Evolutionary conservation across 2,888 invertebrate species (phyloP).

Genomic region (Noctua janthina): DNA sequence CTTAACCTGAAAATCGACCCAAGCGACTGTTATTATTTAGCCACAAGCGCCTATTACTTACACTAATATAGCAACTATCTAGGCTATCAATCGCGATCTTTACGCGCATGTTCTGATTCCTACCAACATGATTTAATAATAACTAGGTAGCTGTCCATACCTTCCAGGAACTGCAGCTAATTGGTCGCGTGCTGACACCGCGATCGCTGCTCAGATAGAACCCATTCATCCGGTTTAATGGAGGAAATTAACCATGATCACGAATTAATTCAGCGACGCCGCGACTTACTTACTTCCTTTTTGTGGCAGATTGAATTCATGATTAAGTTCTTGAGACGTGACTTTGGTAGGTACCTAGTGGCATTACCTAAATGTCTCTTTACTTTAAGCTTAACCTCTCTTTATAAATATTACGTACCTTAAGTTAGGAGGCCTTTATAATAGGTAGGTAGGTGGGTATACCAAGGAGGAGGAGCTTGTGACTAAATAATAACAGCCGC

Average conservation of each 20-base stretch:
- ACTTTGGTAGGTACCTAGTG: background rate
- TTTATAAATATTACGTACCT: background rate
- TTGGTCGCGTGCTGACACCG: slow-evolving; percentile 35
- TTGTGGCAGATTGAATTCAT: slow-evolving; percentile 20
- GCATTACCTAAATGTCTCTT: background rate
- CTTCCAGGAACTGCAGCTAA: slow-evolving; percentile 43
- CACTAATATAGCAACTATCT: background rate
- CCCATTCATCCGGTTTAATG: slow-evolving; percentile 42
- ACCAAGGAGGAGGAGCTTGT: too few species aligned
- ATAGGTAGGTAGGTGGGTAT: too few species aligned
- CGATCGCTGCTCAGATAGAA: slow-evolving; percentile 35
- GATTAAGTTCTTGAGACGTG: background rate
- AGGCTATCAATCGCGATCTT: background rate
- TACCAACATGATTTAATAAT: slow-evolving; percentile 6
- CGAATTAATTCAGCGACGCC: slow-evolving; percentile 31
- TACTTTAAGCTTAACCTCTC: background rate
- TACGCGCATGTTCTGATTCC: slow-evolving; percentile 14
- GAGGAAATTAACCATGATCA: slow-evolving; percentile 51
- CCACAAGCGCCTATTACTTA: background rate
- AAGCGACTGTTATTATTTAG: background rate
- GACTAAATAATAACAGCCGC: too few species aligned
- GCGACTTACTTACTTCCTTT: slow-evolving; percentile 45
- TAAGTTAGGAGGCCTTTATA: background rate
- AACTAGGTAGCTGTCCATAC: slow-evolving; percentile 36
- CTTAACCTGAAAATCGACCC: background rate